A percentile compares a stretch with the other conserved stretches of the same genome.
Conservation (phyloP, 1,140 invertebrate genomes). For the Eurosta solidaginis region DNA sequence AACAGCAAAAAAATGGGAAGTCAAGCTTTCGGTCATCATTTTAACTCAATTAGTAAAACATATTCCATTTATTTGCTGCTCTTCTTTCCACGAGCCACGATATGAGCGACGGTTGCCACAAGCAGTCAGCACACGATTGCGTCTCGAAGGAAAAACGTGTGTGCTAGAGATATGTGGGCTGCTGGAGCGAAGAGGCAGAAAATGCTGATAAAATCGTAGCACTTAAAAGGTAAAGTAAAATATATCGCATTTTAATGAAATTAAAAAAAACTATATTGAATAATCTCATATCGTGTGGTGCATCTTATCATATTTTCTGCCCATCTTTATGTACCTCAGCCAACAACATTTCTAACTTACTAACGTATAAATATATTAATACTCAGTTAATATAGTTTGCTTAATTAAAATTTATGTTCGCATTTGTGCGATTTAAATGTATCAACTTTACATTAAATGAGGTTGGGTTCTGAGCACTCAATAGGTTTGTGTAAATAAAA, state of each 20-base stretch:
- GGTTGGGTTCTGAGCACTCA: too few relatives aligned
- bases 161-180: not conserved
- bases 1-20: not conserved
- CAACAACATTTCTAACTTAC: not conserved
- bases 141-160: not conserved
- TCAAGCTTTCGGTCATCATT: not conserved
- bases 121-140: not conserved
- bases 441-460: not conserved
- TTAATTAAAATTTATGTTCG: not conserved
- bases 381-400: not conserved
- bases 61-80: not conserved
- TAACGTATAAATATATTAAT: not conserved
- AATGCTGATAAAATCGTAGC: not conserved
- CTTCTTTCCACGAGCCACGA: not conserved
- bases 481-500: too few relatives aligned
- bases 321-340: not conserved
- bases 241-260: not conserved
- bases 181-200: not conserved
- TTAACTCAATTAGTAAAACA: constrained; percentile 20
- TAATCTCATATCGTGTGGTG: not conserved
- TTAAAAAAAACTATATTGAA: not conserved
- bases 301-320: not conserved
- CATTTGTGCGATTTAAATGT: not conserved
- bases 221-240: not conserved
- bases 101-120: not conserved